Percentiles rank a stretch among this genome's conserved stretches.
Conservation (phyloP, 2,888 invertebrate genomes). For the Cenopis cana region DNA sequence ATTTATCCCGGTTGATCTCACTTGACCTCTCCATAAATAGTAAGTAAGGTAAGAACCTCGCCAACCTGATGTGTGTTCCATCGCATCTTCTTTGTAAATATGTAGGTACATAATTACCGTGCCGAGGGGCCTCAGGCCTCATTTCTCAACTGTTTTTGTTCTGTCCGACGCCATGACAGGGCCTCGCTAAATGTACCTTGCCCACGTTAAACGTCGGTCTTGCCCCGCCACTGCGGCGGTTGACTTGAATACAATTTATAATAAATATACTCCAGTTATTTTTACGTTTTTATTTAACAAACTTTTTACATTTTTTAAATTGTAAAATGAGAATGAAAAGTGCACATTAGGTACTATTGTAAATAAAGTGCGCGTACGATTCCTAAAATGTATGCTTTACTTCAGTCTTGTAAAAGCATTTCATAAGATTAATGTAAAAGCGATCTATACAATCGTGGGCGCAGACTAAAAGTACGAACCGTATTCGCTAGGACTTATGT, state of each 20-base stretch:
- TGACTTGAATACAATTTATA: conserved; percentile 56
- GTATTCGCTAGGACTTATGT: neutral
- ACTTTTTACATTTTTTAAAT: conserved; percentile 63
- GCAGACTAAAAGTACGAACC: neutral
- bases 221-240: too few species aligned
- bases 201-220: too few species aligned
- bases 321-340: conserved; percentile 63
- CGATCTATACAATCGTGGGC: conserved; percentile 38
- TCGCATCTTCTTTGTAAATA: neutral
- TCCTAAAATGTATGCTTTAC: conserved; percentile 52
- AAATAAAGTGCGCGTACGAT: conserved; percentile 60
- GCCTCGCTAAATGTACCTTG: too few species aligned
- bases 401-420: conserved; percentile 67
- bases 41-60: neutral
- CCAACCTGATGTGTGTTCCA: neutral
- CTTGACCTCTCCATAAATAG: neutral
- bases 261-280: conserved; percentile 62
- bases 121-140: too few species aligned
- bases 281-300: conserved; percentile 79
- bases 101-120: neutral
- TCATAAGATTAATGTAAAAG: conserved; percentile 48
- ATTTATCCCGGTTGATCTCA: too few species aligned
- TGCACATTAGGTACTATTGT: conserved; percentile 64
- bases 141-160: too few species aligned
- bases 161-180: too few species aligned